Percentiles rank a stretch among this genome's conserved stretches.
Conservation (phyloP, 2,113 vertebrate species). For the Meleagris gallopavo region DNA sequence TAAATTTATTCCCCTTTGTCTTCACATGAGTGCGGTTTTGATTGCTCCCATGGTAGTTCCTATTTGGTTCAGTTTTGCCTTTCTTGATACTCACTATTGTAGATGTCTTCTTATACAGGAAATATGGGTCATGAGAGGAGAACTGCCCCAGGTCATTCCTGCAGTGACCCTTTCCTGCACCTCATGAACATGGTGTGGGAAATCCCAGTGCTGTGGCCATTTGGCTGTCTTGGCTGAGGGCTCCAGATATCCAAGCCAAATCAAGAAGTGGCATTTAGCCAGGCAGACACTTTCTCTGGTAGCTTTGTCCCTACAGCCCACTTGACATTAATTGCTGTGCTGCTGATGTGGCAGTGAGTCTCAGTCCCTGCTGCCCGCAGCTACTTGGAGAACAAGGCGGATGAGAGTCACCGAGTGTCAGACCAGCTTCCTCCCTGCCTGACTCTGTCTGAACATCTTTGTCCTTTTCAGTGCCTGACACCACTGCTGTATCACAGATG, state of each 20-base stretch:
- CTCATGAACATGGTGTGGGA: fast-evolving
- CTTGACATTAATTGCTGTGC: background rate
- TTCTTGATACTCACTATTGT: background rate
- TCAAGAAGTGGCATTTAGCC: background rate
- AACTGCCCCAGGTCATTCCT: background rate
- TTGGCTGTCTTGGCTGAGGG: background rate
- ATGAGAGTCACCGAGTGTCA: background rate
- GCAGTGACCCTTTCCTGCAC: background rate
- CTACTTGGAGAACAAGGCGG: background rate
- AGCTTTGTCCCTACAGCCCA: background rate
- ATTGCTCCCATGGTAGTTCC: background rate
- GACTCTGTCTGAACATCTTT: background rate
- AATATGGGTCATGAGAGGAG: background rate
- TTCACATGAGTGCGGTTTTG: background rate
- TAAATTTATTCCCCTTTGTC: background rate
- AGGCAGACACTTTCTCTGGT: background rate
- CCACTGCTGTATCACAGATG: background rate
- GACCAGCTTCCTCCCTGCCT: background rate
- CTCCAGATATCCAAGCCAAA: background rate
- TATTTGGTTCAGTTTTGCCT: background rate
- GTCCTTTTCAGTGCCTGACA: background rate
- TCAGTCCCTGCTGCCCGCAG: background rate
- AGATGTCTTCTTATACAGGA: background rate
- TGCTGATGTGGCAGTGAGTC: background rate
- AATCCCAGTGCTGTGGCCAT: background rate